These are phyloP conservation scores for Campoplex capitator DNA, from an alignment of 2,888 invertebrate genomes.

Conservation along the genomic window DNA sequence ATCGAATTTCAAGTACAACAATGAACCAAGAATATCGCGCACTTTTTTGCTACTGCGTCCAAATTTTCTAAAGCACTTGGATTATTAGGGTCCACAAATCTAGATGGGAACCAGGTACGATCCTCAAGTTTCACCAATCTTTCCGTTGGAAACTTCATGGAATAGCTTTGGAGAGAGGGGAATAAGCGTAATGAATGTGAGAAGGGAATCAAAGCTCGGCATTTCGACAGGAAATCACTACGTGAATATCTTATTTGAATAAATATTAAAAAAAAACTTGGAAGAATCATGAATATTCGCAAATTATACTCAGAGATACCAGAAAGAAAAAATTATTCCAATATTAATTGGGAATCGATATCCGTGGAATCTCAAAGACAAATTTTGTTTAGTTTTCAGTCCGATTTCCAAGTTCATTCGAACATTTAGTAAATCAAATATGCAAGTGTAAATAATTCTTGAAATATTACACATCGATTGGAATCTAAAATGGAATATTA, in stretches of 20 bases:
- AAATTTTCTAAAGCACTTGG: slow-evolving; percentile 31
- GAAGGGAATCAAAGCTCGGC: background rate
- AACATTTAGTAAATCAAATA: too few relatives aligned
- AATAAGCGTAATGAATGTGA: background rate
- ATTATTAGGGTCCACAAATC: slow-evolving; percentile 1
- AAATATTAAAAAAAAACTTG: too few relatives aligned
- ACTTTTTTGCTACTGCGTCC: slow-evolving; percentile 48
- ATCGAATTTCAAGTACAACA: slow-evolving; percentile 13
- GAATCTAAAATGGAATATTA: background rate
- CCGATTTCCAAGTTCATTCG: too few relatives aligned
- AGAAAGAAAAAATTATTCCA: too few relatives aligned
- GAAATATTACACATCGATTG: background rate
- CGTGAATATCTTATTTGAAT: background rate
- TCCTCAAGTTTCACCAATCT: slow-evolving; percentile 22
- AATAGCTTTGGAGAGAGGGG: slow-evolving; percentile 40
- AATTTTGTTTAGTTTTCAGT: too few relatives aligned
- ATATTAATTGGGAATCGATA: too few relatives aligned
- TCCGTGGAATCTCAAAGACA: too few relatives aligned
- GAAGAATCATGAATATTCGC: too few relatives aligned
- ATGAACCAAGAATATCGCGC: background rate
- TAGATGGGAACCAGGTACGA: slow-evolving; percentile 8
- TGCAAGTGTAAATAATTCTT: too few relatives aligned
- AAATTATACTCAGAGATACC: too few relatives aligned
- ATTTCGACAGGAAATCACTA: background rate
- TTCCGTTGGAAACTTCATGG: slow-evolving; percentile 11